Evolutionary conservation across 2,888 invertebrate genomes (phyloP).

Genomic region (Timema podura): DNA sequence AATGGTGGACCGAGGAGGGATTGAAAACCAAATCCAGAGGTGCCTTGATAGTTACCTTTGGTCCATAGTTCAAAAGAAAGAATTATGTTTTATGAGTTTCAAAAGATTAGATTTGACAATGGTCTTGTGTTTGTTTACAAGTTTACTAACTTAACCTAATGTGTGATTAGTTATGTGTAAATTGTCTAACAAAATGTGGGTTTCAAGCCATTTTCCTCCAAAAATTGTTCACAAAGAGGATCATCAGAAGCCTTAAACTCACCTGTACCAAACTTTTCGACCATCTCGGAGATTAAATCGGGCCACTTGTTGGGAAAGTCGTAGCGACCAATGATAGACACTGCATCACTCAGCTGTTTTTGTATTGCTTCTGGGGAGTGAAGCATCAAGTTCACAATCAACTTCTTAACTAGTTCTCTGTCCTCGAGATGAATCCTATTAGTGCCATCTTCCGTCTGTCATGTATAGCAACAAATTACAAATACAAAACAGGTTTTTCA

Average conservation of each 20-base stretch:
- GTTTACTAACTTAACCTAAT: too few species aligned
- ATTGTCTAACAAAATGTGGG: too few species aligned
- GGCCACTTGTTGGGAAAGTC: constrained; percentile 99
- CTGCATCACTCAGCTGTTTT: constrained; percentile 91
- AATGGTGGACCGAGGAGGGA: too few species aligned
- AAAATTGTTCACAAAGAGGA: too few species aligned
- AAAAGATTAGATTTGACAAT: too few species aligned
- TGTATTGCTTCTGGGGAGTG: constrained; percentile 87
- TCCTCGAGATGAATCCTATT: constrained; percentile 80
- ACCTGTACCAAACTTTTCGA: constrained; percentile 82
- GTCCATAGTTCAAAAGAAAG: too few species aligned
- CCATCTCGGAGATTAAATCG: constrained; percentile 87
- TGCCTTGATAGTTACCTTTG: too few species aligned
- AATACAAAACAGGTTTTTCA: not conserved
- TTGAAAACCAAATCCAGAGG: too few species aligned
- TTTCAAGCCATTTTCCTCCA: too few species aligned
- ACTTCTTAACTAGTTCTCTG: constrained; percentile 72
- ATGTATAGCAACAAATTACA: constrained; percentile 15
- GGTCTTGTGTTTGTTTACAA: too few species aligned
- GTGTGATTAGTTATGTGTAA: too few species aligned
- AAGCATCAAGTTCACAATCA: constrained; percentile 90
- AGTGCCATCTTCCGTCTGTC: constrained; percentile 64
- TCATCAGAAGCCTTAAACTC: constrained; percentile 19
- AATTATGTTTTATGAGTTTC: too few species aligned
- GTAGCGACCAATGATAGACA: constrained; percentile 91